phyloP scores from a whole-genome alignment of 2,888 invertebrate species.

The Norana najaformis region DNA sequence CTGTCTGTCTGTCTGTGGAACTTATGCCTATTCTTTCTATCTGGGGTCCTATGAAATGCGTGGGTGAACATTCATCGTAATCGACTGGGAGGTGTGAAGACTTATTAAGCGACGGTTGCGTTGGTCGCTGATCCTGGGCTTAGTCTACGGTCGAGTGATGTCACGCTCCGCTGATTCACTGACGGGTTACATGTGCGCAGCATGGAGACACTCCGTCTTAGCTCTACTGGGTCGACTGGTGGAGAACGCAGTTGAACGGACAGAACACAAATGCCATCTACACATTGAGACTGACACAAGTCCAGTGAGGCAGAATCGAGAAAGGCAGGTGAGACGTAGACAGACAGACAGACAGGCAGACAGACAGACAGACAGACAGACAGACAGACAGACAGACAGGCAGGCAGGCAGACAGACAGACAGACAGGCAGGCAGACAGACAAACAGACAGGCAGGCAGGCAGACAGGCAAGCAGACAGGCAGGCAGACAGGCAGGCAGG shows the following conservation, averaged over 20 bases:
- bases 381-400: too few relatives aligned
- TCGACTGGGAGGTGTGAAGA: background rate
- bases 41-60: background rate
- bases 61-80: background rate
- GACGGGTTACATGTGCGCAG: background rate
- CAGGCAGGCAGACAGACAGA: too few relatives aligned
- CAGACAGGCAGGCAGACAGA: too few relatives aligned
- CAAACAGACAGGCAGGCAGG: too few relatives aligned
- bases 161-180: background rate
- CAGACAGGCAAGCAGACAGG: too few relatives aligned
- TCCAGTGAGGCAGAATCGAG: too few relatives aligned
- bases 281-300: too few relatives aligned
- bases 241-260: too few relatives aligned
- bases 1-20: background rate
- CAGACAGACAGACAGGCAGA: background rate
- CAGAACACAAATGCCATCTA: too few relatives aligned
- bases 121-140: constrained; percentile 5
- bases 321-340: background rate
- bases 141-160: background rate
- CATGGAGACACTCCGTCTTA: background rate
- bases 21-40: background rate
- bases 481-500: too few relatives aligned
- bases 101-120: background rate
- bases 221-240: too few relatives aligned
- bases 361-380: background rate